Base-by-base conservation (phyloP, 2,888 invertebrate species). In the Drosophila merina region DNA sequence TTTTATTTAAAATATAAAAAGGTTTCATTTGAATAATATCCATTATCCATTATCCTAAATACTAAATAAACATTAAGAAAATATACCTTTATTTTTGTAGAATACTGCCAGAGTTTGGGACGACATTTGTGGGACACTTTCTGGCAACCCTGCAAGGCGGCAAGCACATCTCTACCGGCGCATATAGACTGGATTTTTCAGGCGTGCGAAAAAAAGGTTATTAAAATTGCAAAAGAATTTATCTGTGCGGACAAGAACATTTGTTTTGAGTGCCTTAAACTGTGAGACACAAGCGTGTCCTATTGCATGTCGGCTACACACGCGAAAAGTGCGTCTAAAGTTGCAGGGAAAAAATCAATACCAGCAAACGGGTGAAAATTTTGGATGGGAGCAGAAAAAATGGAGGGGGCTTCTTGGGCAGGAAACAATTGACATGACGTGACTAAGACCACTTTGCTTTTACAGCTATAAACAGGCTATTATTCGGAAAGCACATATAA, bases 361-460 rank as follows among this genome's bases (percentile, higher is more conserved):
- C 28, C 51, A 9, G 12, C 33, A 12, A 44, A 44, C 44, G 44
- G 44, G 44, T 25, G 44, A 25, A 44, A 25, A 44, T 25, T 25
- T 8, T 20, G 8, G 25, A 44, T 20, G 44, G 49, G 20, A 57
- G 45, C 49, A 42, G 50, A 60, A 74, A 83, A 71, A 68, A 14
- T 77, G 81, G 81, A 72, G 64, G 76, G 85, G 81, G 83, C 47
- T 77, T 57, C 47, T 5, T 57, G 8, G 14, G 40, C 14, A n/a
- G 8, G 14, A 42, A 42, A 42, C 40, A 42, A 42, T 51, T 72
- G 75, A 83, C 77, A 83, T 83, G 90, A 88, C 88, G 88, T 89
- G 90, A 89, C 88, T 87, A 72, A 77, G 68, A 67, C 71, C 76
- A 80, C 71, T 86, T 81, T 84, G 87, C 83, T 67, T 58, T 87